Base-by-base conservation (phyloP, 1,140 invertebrate genomes). In the Ostrea denselamellosa region DNA sequence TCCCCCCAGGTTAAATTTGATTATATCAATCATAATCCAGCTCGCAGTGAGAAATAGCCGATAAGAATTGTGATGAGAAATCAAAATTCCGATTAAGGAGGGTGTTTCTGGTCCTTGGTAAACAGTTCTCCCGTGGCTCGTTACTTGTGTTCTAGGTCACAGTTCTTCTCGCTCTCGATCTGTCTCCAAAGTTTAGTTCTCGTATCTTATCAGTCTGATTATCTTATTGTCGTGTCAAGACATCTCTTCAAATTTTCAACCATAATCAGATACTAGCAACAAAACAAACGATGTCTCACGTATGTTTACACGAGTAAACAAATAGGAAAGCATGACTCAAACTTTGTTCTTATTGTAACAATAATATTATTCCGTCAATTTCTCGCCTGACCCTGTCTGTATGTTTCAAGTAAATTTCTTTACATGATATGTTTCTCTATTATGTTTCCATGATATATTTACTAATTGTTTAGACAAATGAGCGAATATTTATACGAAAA, bases 1-100 rank as follows among this genome's bases (percentile, higher is more conserved):
- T 10, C 22, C 14, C 28, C 28, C 68, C 68, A 77, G 68, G 68
- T 77, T 77, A 77, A 77, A 77, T 77, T 34, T 77, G 68, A 77
- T 77, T 77, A 77, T 17, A 77, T 77, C 28, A 22, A 77, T 77
- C 68, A 62, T 62, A 62, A 77, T 77, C 68, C 14, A 14, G 68
- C 8, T 77, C 68, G 28, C 25, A 77, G 25, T 34, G 68, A 77
- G 68, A 77, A 77, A 34, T 34, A 12, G 25, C 28, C 68, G 68
- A 77, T 77, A 77, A 77, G 68, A 28, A 62, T 77, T 25, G 28
- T 10, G 68, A 77, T 34, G 25, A 77, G 68, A 77, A 77, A 77
- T 77, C 68, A 77, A 77, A 77, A 77, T 77, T 25, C 22, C 25
- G 25, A 77, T 77, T 77, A 17, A 77, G 28, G 25, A 14, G 14